Base-by-base conservation (phyloP, 2,797 vertebrate species). In the Cichlasoma orientale region DNA sequence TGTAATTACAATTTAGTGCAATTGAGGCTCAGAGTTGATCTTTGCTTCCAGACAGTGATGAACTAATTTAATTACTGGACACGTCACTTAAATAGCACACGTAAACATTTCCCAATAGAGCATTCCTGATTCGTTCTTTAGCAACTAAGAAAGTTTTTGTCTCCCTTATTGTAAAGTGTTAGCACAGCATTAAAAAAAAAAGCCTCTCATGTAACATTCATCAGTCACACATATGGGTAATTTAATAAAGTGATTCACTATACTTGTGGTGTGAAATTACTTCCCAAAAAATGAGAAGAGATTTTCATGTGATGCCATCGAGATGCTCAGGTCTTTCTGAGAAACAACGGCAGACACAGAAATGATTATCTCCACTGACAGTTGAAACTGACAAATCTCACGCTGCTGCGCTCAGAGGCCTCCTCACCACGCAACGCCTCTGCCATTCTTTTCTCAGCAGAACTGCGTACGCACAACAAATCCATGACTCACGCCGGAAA, bases 291-390 rank as follows among this genome's bases (percentile, higher is more conserved):
- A 56, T 82, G 83, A 86, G 88, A 84, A 72, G 88, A 70, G 83
- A 75, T 82, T 91, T 78, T 89, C 86, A 86, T 73, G 75, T 85
- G 92, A 91, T 82, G 90, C 44, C 90, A 78, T 92, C 90, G 71
- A 86, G 87, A 89, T 57, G 89, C 84, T 88, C 78, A 78, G 79
- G 85, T 85, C 89, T 86, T 75, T 92, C 87, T 89, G 82, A 89
- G 89, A 92, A 91, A 92, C 84, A 90, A 91, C 52, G 82, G 90
- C 82, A 92, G 86, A 92, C 89, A 94, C 82, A 89, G 68, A 88
- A 66, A 80, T 75, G 66, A 85, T 90, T 91, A 89, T 85, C 84
- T 87, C 74, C 75, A 84, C 75, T 58, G 75, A 79, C 61, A 78
- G 73, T 6, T 18, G 18, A 69, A 36, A 75, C 31, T 50, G 78